Evolutionary conservation across 2,888 invertebrate species (phyloP).

Genomic region (Metalampra italica): DNA sequence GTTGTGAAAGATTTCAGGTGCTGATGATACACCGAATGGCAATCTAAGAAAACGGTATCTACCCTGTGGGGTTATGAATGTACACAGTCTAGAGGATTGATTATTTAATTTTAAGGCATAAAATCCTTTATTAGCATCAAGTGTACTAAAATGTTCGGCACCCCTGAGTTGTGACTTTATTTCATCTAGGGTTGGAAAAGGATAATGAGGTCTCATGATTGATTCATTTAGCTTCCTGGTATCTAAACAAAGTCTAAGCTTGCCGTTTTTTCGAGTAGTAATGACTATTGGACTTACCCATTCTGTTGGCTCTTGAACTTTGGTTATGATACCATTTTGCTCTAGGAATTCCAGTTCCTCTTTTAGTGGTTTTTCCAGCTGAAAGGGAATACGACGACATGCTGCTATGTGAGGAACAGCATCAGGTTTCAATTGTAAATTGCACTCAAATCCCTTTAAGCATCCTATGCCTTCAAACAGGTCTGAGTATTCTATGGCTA

Average conservation of each 20-base stretch:
- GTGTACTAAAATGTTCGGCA: slow-evolving; percentile 10
- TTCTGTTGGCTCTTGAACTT: slow-evolving; percentile 15
- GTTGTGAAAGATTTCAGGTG: not conserved
- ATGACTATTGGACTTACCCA: slow-evolving; percentile 14
- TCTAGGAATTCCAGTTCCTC: no score
- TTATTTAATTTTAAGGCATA: slow-evolving; percentile 9
- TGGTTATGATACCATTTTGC: slow-evolving; percentile 13
- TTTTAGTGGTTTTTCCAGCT: no score
- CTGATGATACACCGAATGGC: not conserved
- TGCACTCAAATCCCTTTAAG: no score
- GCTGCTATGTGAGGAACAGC: no score
- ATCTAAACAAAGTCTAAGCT: slow-evolving; percentile 13
- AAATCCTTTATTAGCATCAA: slow-evolving; percentile 10
- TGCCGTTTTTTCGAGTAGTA: slow-evolving; percentile 9
- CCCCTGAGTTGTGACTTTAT: slow-evolving; percentile 11
- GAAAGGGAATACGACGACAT: no score
- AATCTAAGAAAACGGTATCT: not conserved
- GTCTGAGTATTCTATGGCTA: no score
- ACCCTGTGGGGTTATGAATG: not conserved
- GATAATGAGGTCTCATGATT: slow-evolving; percentile 13
- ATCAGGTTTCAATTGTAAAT: no score
- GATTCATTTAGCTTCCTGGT: slow-evolving; percentile 14
- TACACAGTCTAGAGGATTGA: slow-evolving; percentile 8
- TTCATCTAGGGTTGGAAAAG: slow-evolving; percentile 15
- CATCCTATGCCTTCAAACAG: no score